A percentile compares a stretch with the other conserved stretches of the same genome.
phyloP scores from a whole-genome alignment of 2,888 invertebrate genomes.

The Caradrina clavipalpis region DNA sequence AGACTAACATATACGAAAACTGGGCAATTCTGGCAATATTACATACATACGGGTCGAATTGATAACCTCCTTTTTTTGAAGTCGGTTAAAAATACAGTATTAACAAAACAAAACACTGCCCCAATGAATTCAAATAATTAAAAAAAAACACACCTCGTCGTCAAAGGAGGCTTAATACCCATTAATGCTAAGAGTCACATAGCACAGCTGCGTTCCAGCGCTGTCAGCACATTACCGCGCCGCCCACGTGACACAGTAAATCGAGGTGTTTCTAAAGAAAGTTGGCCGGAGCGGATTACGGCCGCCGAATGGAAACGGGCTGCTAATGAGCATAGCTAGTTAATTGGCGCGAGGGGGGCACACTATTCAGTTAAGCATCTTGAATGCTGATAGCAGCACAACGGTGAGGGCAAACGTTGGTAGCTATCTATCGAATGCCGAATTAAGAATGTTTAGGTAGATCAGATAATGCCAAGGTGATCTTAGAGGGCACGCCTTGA shows the following conservation, averaged over 20 bases:
- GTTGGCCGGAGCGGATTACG: slow-evolving; percentile 80
- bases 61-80: too few relatives aligned
- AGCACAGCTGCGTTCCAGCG: slow-evolving; percentile 67
- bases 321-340: slow-evolving; percentile 87
- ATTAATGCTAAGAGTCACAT: slow-evolving; percentile 71
- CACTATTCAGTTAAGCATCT: slow-evolving; percentile 70
- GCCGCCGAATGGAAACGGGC: slow-evolving; percentile 84
- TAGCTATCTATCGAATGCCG: slow-evolving; percentile 48
- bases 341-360: slow-evolving; percentile 80
- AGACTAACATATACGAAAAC: too few relatives aligned
- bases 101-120: slow-evolving; percentile 2
- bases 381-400: slow-evolving; percentile 80
- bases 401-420: slow-evolving; percentile 69
- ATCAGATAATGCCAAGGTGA: neutral
- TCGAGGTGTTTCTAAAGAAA: slow-evolving; percentile 81
- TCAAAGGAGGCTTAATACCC: slow-evolving; percentile 26
- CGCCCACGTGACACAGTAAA: slow-evolving; percentile 79
- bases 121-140: neutral
- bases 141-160: neutral
- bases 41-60: too few relatives aligned
- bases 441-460: slow-evolving; percentile 56
- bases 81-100: neutral
- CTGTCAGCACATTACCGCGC: slow-evolving; percentile 81
- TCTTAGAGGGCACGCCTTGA: too few relatives aligned
- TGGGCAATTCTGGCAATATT: too few relatives aligned